Evolutionary conservation across 2,888 invertebrate genomes (phyloP), one percentile per base, ranked within the genome.

Genomic region (Heliconius aoede): DNA sequence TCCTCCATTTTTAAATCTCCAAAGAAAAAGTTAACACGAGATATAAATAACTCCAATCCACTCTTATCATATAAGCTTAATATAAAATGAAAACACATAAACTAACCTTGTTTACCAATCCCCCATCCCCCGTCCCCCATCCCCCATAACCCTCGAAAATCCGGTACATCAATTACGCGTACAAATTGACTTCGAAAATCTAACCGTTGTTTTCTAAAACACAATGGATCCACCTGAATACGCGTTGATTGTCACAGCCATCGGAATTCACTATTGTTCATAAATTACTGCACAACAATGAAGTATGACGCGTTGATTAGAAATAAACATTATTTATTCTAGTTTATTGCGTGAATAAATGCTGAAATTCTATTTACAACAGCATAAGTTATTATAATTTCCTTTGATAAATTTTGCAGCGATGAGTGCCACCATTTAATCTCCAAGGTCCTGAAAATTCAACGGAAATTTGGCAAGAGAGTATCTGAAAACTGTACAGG

Each of bases 201-300:
- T 72, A 76, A 13, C 72, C 74, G 75, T 80, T 80, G 82, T 82
- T 82, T 84, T 82, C 80, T 77, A 80, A 81, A 80, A 78, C 81
- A 84, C 84, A 85, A 84, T 84, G 74, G 81, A 61, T 68, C 76
- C 79, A 71, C 79, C 78, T 84, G 85, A 85, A 85, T 84, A 80
- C 84, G 78, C 81, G 78, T 80, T 84, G 84, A 85, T 85, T 84
- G 83, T 84, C 76, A 73, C 79, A 58, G 75, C 72, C 72, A 65
- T 73, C 78, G 72, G 79, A 77, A 81, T 81, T 77, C 76, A 60
- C 77, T 79, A 79, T 83, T 81, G 82, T 81, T 80, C 73, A 55
- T 65, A 78, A 76, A 83, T 82, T 81, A 80, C 46, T 65, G 46
- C 61, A 62, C 40, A 74, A 73, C 71, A 67, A 69, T 78, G 73